Percentiles rank a stretch among this genome's conserved stretches.
Conservation (phyloP, 2,888 invertebrate species). For the Chelonus formosanus region DNA sequence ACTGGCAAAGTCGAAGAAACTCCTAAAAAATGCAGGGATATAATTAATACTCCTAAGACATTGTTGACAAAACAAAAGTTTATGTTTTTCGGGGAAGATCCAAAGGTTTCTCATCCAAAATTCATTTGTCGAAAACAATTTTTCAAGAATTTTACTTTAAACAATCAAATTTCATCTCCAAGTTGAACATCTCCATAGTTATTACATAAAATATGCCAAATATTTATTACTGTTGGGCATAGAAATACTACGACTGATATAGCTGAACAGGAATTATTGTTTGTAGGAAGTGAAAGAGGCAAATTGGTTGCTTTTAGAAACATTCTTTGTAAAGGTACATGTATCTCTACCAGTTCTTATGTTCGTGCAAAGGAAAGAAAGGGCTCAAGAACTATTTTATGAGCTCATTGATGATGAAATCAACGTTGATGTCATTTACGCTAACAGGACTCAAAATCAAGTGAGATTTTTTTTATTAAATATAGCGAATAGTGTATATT, state of each 20-base stretch:
- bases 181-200: slow-evolving; percentile 96
- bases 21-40: slow-evolving; percentile 99
- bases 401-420: slow-evolving; percentile 92
- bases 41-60: slow-evolving; percentile 87
- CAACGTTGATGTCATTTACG: slow-evolving; percentile 93
- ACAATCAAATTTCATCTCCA: slow-evolving; percentile 99
- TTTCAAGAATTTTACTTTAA: slow-evolving; percentile 94
- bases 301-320: slow-evolving; percentile 89
- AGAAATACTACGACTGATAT: slow-evolving; percentile 88
- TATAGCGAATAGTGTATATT: slow-evolving; percentile 21
- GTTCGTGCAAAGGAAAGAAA: slow-evolving; percentile 90
- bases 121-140: too few species aligned
- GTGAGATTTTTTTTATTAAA: slow-evolving; percentile 67
- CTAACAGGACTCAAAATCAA: slow-evolving; percentile 87
- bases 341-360: slow-evolving; percentile 89
- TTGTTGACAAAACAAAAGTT: slow-evolving; percentile 86
- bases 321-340: slow-evolving; percentile 77
- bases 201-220: slow-evolving; percentile 92
- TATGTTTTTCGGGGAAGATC: slow-evolving; percentile 87
- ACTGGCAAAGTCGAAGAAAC: slow-evolving; percentile 96
- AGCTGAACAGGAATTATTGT: slow-evolving; percentile 88
- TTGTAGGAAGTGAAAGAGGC: slow-evolving; percentile 90
- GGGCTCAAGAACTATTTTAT: slow-evolving; percentile 90
- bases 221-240: slow-evolving; percentile 85
- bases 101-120: too few species aligned